Evolutionary conservation across 2,113 vertebrate species (phyloP).

Genomic region (Gracilinanus agilis): DNA sequence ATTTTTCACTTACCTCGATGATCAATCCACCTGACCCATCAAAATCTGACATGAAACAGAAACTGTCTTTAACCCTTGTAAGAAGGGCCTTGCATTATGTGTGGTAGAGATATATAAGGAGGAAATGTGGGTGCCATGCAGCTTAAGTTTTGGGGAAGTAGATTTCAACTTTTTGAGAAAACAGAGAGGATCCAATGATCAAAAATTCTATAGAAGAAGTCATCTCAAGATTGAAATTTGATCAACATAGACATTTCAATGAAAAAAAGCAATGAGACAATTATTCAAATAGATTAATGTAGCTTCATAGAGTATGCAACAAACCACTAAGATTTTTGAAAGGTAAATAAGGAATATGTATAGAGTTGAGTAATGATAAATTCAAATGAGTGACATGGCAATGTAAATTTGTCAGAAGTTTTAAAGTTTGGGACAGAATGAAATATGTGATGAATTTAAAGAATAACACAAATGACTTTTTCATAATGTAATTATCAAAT

Average conservation of each 20-base stretch:
- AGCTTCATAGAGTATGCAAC: background rate
- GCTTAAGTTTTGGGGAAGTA: background rate
- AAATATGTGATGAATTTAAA: background rate
- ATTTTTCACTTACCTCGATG: background rate
- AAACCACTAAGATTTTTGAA: background rate
- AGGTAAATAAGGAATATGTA: background rate
- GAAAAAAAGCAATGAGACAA: background rate
- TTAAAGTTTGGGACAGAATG: background rate
- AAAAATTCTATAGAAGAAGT: too few species aligned
- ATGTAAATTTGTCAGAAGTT: background rate
- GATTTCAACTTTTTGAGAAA: too few species aligned
- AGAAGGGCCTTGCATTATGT: background rate
- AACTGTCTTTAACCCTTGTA: background rate
- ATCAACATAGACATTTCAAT: background rate
- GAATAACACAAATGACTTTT: background rate
- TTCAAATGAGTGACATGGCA: background rate
- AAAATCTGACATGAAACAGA: too few species aligned
- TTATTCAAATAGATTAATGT: background rate
- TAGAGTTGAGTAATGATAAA: background rate
- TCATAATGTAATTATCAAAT: background rate
- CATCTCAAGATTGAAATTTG: background rate
- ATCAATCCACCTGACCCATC: background rate
- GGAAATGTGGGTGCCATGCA: background rate
- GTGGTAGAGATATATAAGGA: background rate
- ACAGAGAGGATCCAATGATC: too few species aligned